Evolutionary conservation across 2,888 invertebrate genomes (phyloP).

Genomic region (Dromius quadrimaculatus): DNA sequence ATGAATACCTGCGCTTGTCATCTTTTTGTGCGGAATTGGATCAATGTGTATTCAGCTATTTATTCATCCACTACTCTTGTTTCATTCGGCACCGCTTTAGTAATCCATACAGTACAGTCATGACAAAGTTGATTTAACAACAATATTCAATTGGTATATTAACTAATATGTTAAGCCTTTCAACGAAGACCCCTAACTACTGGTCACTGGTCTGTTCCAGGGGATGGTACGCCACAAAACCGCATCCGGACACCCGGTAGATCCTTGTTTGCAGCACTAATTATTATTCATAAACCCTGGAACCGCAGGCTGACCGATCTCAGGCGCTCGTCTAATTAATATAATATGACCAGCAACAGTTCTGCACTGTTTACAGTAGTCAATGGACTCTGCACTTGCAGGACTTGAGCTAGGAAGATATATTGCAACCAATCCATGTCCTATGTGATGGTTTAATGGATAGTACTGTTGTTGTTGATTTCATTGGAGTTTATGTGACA

Average conservation of each 20-base stretch:
- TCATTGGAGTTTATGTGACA: constrained; percentile 29
- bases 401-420: constrained; percentile 3
- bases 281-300: constrained; percentile 66
- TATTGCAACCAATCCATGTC: constrained; percentile 21
- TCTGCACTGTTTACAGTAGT: background rate
- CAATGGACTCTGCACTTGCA: background rate
- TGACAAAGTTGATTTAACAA: too few relatives aligned
- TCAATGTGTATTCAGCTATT: constrained; percentile 35
- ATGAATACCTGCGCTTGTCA: constrained; percentile 41
- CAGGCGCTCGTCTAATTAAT: constrained; percentile 64
- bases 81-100: constrained; percentile 27
- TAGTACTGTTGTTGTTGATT: constrained; percentile 31
- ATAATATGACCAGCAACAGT: constrained; percentile 57
- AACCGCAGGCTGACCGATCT: constrained; percentile 63
- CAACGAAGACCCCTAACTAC: too few relatives aligned
- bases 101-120: too few relatives aligned
- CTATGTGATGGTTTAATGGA: constrained; percentile 26
- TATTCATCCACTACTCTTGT: constrained; percentile 36
- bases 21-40: constrained; percentile 37
- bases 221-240: constrained; percentile 60
- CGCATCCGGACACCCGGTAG: constrained; percentile 62
- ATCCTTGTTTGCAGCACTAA: constrained; percentile 66
- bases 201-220: constrained; percentile 1
- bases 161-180: too few relatives aligned
- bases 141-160: too few relatives aligned